These are phyloP conservation scores for Phoenicopterus ruber DNA, from an alignment of 2,113 vertebrate genomes.

Conservation along the genomic window DNA sequence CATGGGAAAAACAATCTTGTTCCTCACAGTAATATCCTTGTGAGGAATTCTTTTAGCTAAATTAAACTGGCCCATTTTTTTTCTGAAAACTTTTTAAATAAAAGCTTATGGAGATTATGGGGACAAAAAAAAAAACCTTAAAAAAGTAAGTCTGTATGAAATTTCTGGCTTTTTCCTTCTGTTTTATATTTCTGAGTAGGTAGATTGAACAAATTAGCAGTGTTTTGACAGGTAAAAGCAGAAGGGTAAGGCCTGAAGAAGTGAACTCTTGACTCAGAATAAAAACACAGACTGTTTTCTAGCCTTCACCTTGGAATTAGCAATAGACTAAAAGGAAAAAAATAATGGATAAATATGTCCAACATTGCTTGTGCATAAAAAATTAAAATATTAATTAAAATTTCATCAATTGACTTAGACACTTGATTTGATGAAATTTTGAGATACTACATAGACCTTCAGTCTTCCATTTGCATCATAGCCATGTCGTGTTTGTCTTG, in stretches of 20 bases:
- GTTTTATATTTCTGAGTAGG: not conserved
- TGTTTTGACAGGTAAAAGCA: not conserved
- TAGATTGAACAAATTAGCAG: not conserved
- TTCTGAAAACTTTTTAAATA: not conserved
- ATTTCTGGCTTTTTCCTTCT: not conserved
- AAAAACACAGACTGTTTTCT: not conserved
- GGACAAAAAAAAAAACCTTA: not conserved
- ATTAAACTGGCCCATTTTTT: not conserved
- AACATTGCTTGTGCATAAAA: not conserved
- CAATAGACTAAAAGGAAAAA: not conserved
- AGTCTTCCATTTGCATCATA: not conserved
- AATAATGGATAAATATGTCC: constrained; percentile 4
- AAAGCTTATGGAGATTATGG: not conserved
- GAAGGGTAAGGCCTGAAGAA: not conserved
- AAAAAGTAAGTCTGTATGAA: not conserved
- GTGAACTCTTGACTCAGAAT: not conserved
- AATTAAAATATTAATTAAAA: constrained; percentile 24
- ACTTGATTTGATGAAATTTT: constrained; percentile 9
- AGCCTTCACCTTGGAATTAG: not conserved
- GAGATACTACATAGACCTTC: not conserved
- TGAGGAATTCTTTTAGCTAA: not conserved
- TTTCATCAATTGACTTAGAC: not conserved
- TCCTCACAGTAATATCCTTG: not conserved
- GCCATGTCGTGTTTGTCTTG: not conserved
- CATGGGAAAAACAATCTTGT: not conserved